phyloP scores from a whole-genome alignment of 2,797 vertebrate genomes.

The Dipus sagitta region DNA sequence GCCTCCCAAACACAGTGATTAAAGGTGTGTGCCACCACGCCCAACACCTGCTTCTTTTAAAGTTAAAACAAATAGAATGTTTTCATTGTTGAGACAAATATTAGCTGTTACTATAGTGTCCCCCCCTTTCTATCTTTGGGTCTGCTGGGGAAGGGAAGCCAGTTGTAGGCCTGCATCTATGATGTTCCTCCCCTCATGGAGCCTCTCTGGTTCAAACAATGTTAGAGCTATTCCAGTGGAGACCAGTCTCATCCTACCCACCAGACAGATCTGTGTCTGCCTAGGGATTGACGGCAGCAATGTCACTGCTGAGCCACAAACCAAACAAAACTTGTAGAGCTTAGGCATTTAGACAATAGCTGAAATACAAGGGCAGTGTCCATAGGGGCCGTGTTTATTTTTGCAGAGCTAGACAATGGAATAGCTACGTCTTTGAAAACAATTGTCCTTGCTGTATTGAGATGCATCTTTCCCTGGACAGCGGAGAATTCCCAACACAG shows the following conservation, averaged over 20 bases:
- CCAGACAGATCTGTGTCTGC: slow-evolving; percentile 71
- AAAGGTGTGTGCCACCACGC: too few relatives aligned
- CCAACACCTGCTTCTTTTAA: not conserved
- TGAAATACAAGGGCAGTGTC: slow-evolving; percentile 79
- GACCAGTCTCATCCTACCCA: slow-evolving; percentile 41
- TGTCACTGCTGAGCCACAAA: slow-evolving; percentile 75
- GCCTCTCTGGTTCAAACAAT: slow-evolving; percentile 37
- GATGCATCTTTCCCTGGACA: slow-evolving; percentile 74
- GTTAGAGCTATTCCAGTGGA: slow-evolving; percentile 12
- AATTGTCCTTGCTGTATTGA: slow-evolving; percentile 76
- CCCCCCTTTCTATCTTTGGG: not conserved
- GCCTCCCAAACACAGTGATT: too few relatives aligned
- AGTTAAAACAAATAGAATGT: not conserved
- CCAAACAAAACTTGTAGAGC: slow-evolving; percentile 76
- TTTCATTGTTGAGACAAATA: not conserved
- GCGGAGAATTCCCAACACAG: not conserved
- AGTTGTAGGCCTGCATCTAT: not conserved
- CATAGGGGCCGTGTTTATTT: slow-evolving; percentile 78
- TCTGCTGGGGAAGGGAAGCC: slow-evolving; percentile 30
- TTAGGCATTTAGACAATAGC: slow-evolving; percentile 83
- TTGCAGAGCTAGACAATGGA: slow-evolving; percentile 81
- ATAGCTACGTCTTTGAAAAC: slow-evolving; percentile 65
- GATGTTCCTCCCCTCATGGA: slow-evolving; percentile 20
- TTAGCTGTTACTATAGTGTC: not conserved
- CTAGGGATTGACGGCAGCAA: slow-evolving; percentile 51